phyloP scores from a whole-genome alignment of 2,797 vertebrate genomes.

The Gymnothorax reevesii region DNA sequence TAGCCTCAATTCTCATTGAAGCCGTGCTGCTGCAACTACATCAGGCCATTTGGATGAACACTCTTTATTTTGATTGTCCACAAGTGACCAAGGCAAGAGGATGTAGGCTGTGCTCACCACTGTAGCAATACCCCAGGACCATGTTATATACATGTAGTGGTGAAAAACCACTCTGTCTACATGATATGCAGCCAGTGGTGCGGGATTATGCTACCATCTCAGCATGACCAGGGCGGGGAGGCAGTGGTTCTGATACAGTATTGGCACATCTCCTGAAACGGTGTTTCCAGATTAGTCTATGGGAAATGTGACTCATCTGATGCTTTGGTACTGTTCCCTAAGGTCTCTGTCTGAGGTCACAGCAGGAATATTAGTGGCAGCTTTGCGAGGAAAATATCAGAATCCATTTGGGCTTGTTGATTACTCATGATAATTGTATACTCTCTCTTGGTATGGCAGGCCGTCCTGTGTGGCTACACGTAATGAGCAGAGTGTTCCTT shows the following conservation, averaged over 20 bases:
- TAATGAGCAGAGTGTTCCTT: neutral
- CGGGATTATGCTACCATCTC: neutral
- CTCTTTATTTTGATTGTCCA: neutral
- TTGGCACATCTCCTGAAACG: conserved; percentile 37
- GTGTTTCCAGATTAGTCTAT: conserved; percentile 47
- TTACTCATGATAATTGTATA: neutral
- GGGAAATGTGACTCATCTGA: conserved; percentile 47
- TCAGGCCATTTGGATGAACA: conserved; percentile 9
- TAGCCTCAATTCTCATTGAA: neutral
- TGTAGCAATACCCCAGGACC: conserved; percentile 36
- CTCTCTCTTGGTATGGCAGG: conserved; percentile 1
- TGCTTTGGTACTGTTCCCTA: neutral
- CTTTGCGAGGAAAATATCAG: conserved; percentile 6
- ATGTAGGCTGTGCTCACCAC: neutral
- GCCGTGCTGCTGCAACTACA: neutral
- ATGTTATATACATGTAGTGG: conserved; percentile 42
- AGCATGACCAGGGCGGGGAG: conserved; percentile 33
- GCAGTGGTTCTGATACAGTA: conserved; percentile 18
- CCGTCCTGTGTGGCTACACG: neutral
- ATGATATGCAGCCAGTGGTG: conserved; percentile 23
- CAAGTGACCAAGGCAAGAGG: neutral
- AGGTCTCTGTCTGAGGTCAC: conserved; percentile 42
- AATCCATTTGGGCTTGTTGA: neutral
- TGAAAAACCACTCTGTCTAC: conserved; percentile 27
- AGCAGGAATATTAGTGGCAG: neutral